phyloP scores from a whole-genome alignment of 2,888 invertebrate genomes.

The Lasioglossum vierecki region DNA sequence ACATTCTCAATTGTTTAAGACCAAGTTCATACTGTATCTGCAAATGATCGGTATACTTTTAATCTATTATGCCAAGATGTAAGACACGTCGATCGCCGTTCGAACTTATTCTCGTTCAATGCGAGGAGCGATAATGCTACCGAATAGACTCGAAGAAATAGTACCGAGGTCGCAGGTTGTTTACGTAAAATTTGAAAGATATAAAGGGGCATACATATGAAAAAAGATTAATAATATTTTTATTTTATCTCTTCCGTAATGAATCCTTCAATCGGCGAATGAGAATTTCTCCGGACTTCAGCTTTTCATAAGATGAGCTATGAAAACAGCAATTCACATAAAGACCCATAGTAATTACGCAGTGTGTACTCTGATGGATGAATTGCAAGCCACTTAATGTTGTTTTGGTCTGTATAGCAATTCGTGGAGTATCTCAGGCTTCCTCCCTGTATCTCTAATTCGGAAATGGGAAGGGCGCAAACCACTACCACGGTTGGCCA shows the following conservation, averaged over 20 bases:
- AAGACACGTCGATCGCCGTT: not conserved
- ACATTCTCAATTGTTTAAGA: not conserved
- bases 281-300: not conserved
- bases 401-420: slow-evolving; percentile 2
- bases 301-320: not conserved
- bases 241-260: not conserved
- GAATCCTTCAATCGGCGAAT: not conserved
- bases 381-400: not conserved
- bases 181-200: not conserved
- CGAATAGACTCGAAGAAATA: too few relatives aligned
- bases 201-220: not conserved
- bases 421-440: slow-evolving; percentile 1
- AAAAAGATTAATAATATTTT: not conserved
- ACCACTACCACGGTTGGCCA: slow-evolving; percentile 8
- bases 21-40: not conserved
- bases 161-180: not conserved
- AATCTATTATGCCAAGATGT: not conserved
- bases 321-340: not conserved
- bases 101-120: not conserved
- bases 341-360: not conserved
- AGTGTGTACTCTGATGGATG: not conserved
- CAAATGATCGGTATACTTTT: not conserved
- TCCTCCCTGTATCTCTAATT: not conserved
- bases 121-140: too few relatives aligned
- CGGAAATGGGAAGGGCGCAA: not conserved